Evolutionary conservation across 2,888 invertebrate genomes (phyloP), one percentile per base, ranked within the genome.

Genomic region (Rosalia funebris): DNA sequence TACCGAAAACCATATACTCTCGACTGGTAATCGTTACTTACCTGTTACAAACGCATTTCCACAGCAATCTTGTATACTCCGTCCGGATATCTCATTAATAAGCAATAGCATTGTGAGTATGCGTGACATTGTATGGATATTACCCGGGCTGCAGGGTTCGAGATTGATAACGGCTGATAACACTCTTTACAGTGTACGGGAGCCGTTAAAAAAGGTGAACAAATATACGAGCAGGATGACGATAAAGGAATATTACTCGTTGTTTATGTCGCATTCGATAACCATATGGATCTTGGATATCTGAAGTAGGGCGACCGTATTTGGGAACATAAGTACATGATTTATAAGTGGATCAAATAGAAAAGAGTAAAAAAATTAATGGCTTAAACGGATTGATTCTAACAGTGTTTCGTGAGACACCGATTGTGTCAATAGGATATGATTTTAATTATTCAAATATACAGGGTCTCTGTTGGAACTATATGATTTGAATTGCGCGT

Each of bases 51-150:
- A 71, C 70, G 69, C 69, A 71, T 70, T 71, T 71, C 70, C 65
- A 62, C 66, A 59, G 63, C 66, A 64, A 71, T 71, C 70, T 69
- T 62, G 62, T 66, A 68, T 70, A 66, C 68, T 64, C 69, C 66
- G 70, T 65, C 68, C 69, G 71, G 74, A 74, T 71, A 60, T 76
- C 77, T 77, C 79, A 80, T 80, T 79, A 80, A 78, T 80, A 79
- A 79, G 77, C 78, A 79, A 80, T 79, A 71, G 75, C 77, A 77
- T 77, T 78, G 78, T 77, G 75, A 73, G 70, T 76, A 75, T 78
- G 77, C 79, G 79, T 79, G 80, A 80, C 79, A 80, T 79, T 79
- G 79, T 80, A 80, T 80, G 80, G 78, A 80, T 79, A 80, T 80
- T 79, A 79, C 72, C 73, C 69, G 63, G 69, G 71, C 71, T 71